Evolutionary conservation across 2,113 vertebrate genomes (phyloP), one percentile per base, ranked within the genome.

Genomic region (Oplegnathus fasciatus): DNA sequence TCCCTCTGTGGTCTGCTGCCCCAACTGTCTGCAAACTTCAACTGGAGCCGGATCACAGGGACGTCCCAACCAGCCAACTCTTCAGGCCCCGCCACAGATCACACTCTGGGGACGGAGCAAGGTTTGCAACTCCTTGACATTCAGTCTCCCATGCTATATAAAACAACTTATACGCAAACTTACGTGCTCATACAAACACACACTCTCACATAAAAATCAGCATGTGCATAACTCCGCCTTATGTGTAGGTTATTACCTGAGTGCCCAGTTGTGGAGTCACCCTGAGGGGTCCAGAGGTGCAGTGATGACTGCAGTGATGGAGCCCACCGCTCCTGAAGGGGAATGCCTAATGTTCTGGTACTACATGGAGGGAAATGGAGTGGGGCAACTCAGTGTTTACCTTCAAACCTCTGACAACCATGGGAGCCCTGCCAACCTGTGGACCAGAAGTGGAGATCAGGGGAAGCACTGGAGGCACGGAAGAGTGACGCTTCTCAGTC

Each of bases 271-370:
- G 62, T 95, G 94, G 95, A 86, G 73, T 61, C 84, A 91, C 18
- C 78, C 87, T 26, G 57, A 30, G 1, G 93, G 87, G 5, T 89
- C 90, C 80, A 90, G 46, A 78, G 86, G 54, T 0, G 55, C 90
- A 1, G 88, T 95, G 46, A 58, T 73, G 69, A 95, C 91, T 1
- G 81, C 73, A 3, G 37, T 85, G 37, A 88, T 94, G 83, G 88
- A 92, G 34, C 87, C 95, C 15, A 94, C 94, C 1, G 80, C 92
- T 4, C 42, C 77, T 61, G 86, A 87, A 0, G 94, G 94, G 9
- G 95, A 95, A 66, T 96, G 96, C 71, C 89, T 95, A 22, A 93
- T 93, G 76, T 96, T 96, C 86, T 96, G 94, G 94, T 96, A 95
- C 86, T 90, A 95, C 87, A 96, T 96, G 95, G 92, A 92, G 64